Base-by-base conservation (phyloP, 2,888 invertebrate species). In the Galeopsomyia nigrocyanea region DNA sequence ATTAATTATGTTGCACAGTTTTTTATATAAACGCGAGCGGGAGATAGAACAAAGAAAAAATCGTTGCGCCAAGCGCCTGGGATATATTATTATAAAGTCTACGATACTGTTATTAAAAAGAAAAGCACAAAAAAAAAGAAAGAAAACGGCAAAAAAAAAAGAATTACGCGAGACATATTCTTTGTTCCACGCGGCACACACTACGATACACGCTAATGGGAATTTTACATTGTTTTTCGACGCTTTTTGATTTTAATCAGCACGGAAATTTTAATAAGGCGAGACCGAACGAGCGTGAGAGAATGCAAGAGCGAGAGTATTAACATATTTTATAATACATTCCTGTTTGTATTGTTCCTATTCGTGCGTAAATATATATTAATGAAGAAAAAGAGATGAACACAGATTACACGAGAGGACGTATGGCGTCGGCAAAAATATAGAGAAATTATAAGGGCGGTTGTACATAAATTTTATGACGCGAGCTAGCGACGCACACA, bases 271-370 rank as follows among this genome's bases (percentile, higher is more conserved):
- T 68, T 68, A 63, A 68, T 63, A 63, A n/a, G 26, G 64, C 61
- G 56, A 16, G 61, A 55, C 22, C 26, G 26, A 39, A 10, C 13
- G 10, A 39, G n/a, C n/a, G n/a, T 31, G 39, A 39, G 39, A 39
- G 39, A 39, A 26, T 26, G 26, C 26, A 7, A 39, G 13, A 64
- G 56, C 64, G 56, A 50, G 71, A 71, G 56, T 68, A 60, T 74
- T 61, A 69, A 66, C 68, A 71, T 68, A 74, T 74, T 71, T 74
- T 71, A 65, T 71, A 71, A 74, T 47, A 53, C 68, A 75, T 72
- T 75, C 75, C 75, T 75, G 68, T 75, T 72, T 75, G 49, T 72
- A 75, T 75, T 68, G 75, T 75, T 75, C 75, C 71, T 75, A 75
- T 69, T 71, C 66, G 60, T 68, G 68, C 68, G 39, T 58, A 68